These are phyloP conservation scores for Chloropsis cyanopogon DNA, from an alignment of 2,113 vertebrate species.

Conservation along the genomic window DNA sequence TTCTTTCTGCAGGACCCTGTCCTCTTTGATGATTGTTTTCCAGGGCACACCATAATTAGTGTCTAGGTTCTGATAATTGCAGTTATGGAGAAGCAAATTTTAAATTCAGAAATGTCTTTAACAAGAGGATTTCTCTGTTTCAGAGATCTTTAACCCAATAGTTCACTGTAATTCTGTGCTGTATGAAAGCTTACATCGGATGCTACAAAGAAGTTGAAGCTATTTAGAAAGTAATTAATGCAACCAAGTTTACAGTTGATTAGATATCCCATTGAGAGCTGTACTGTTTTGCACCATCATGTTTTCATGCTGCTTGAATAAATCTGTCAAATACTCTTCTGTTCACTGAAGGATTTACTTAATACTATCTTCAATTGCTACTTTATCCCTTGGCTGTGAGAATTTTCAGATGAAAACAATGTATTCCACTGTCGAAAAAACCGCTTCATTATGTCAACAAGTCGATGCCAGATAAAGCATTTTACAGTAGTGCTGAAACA, in stretches of 20 bases:
- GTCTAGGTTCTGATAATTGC: not conserved
- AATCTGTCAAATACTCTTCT: conserved; percentile 27
- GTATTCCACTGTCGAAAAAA: not conserved
- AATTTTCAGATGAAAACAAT: not conserved
- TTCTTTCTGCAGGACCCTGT: not conserved
- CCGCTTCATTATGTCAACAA: not conserved
- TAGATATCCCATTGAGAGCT: not conserved
- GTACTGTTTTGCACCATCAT: not conserved
- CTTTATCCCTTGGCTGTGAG: not conserved
- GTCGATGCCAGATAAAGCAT: not conserved
- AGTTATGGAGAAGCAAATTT: not conserved
- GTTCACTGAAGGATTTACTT: not conserved
- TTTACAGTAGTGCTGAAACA: not conserved
- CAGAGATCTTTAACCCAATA: not conserved
- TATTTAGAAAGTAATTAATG: conserved; percentile 24
- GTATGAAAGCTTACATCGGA: not conserved
- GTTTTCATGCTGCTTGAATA: conserved; percentile 18
- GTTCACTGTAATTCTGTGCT: not conserved
- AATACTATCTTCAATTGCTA: not conserved
- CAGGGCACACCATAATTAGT: not conserved
- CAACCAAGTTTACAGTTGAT: conserved; percentile 16
- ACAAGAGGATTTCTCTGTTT: not conserved
- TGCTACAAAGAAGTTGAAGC: not conserved
- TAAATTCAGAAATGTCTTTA: not conserved
- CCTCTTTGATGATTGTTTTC: not conserved